phyloP scores from a whole-genome alignment of 2,797 vertebrate species.

The Girardinus metallicus region DNA sequence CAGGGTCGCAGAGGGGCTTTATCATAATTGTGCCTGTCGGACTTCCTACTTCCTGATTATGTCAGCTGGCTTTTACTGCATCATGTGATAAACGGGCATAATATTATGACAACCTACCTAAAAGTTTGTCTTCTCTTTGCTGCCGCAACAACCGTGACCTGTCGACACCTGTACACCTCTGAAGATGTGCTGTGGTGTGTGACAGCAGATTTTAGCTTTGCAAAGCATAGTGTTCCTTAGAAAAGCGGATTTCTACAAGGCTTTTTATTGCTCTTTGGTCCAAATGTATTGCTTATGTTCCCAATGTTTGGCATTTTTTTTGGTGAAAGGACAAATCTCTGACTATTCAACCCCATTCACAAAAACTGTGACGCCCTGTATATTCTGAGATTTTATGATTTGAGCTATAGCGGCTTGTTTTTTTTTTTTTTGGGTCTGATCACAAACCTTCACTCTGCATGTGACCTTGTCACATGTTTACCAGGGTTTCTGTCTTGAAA shows the following conservation, averaged over 20 bases:
- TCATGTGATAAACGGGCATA: background rate
- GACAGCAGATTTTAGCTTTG: background rate
- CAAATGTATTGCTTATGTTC: background rate
- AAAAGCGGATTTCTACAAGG: too few species aligned
- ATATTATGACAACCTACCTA: background rate
- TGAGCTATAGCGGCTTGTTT: background rate
- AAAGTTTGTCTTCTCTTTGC: background rate
- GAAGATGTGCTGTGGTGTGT: background rate
- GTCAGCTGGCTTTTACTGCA: background rate
- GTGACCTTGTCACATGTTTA: background rate
- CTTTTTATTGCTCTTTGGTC: background rate
- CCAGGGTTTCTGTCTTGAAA: background rate
- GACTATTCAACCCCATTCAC: background rate
- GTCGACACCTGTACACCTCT: background rate
- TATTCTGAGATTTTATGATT: background rate
- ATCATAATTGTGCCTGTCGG: background rate
- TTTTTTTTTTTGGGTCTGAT: background rate
- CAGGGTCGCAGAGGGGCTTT: background rate
- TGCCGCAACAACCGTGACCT: background rate
- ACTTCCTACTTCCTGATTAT: background rate
- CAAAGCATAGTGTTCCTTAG: too few species aligned
- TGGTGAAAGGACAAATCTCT: background rate
- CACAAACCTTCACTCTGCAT: background rate
- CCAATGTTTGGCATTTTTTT: background rate
- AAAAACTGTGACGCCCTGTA: background rate